These are phyloP conservation scores for Morelia viridis DNA, from an alignment of 2,797 vertebrate genomes.

Conservation along the genomic window DNA sequence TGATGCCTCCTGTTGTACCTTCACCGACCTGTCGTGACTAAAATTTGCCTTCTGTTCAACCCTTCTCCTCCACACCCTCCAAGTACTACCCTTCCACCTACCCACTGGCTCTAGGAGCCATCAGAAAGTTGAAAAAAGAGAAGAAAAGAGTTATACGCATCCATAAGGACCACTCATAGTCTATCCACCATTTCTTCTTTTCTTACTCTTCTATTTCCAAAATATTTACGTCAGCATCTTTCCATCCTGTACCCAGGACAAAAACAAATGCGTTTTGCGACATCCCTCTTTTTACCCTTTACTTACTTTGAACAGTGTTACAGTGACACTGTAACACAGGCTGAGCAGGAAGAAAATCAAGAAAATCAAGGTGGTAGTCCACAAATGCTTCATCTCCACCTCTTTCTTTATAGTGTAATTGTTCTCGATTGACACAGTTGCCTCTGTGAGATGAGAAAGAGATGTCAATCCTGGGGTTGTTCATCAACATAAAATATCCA, in stretches of 20 bases:
- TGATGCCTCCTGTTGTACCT: too few species aligned
- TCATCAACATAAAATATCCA: neutral
- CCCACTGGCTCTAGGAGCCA: neutral
- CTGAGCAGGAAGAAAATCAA: slow-evolving; percentile 69
- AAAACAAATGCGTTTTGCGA: neutral
- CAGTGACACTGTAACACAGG: slow-evolving; percentile 80
- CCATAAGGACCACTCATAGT: neutral
- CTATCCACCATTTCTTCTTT: neutral
- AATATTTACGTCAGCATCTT: neutral
- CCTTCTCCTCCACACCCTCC: neutral
- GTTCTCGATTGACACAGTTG: neutral
- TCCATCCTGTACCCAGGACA: neutral
- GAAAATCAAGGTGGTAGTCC: neutral
- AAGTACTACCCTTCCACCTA: neutral
- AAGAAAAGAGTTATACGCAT: too few species aligned
- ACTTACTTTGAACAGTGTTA: slow-evolving; percentile 80
- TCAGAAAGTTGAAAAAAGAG: neutral
- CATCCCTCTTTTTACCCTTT: too few species aligned
- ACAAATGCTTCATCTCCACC: neutral
- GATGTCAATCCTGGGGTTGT: neutral
- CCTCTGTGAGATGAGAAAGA: neutral
- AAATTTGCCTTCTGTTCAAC: neutral
- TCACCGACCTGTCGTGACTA: neutral
- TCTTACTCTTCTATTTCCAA: neutral
- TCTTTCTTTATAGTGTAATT: neutral